phyloP scores from a whole-genome alignment of 2,888 invertebrate genomes.

The Quadroppia sp. region DNA sequence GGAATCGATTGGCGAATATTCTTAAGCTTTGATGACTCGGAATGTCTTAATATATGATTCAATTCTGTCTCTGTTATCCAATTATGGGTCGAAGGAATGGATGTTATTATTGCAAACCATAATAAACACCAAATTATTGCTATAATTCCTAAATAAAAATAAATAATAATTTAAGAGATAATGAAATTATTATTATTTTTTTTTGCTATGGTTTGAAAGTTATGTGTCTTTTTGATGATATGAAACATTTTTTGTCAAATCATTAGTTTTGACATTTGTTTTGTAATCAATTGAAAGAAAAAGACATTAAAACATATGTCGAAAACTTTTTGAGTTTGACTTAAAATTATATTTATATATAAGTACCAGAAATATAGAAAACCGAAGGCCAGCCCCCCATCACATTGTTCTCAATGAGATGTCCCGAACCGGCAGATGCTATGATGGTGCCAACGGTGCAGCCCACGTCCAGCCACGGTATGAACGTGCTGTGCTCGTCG shows the following conservation, averaged over 20 bases:
- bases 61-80: constrained; percentile 73
- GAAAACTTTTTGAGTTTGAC: not conserved
- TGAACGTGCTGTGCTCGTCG: constrained; percentile 56
- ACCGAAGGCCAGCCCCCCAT: constrained; percentile 42
- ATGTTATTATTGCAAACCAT: constrained; percentile 71
- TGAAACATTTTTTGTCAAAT: not conserved
- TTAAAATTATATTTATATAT: not conserved
- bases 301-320: too few species aligned
- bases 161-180: not conserved
- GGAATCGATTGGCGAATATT: constrained; percentile 57
- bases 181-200: too few species aligned
- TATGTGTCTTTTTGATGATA: too few species aligned
- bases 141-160: constrained; percentile 53
- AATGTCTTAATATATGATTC: constrained; percentile 60
- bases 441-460: constrained; percentile 37
- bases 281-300: too few species aligned
- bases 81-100: constrained; percentile 76
- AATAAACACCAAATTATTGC: constrained; percentile 76
- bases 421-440: constrained; percentile 10
- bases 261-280: too few species aligned
- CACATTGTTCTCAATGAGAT: not conserved
- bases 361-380: constrained; percentile 41
- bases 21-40: not conserved
- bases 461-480: constrained; percentile 37
- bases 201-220: not conserved